Evolutionary conservation across 2,113 vertebrate genomes (phyloP).

Genomic region (Aix galericulata): DNA sequence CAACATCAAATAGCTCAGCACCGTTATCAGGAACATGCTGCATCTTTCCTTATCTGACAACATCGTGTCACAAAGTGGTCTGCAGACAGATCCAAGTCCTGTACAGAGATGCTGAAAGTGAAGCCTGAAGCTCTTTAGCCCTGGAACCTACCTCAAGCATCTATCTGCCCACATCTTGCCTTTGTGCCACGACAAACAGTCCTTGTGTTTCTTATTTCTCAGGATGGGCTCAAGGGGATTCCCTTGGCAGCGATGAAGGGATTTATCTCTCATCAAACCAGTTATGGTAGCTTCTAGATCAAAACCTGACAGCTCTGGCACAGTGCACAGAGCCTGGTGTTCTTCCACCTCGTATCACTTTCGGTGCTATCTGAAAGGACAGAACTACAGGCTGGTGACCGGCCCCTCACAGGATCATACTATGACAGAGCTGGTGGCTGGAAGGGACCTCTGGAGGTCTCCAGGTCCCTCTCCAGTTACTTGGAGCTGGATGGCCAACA

Average conservation of each 20-base stretch:
- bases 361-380: not conserved
- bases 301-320: not conserved
- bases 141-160: not conserved
- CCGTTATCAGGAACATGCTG: not conserved
- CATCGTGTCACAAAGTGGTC: not conserved
- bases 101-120: not conserved
- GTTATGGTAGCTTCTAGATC: not conserved
- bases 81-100: not conserved
- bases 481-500: not conserved
- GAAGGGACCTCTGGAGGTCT: not conserved
- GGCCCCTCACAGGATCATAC: not conserved
- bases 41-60: not conserved
- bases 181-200: not conserved
- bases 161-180: not conserved
- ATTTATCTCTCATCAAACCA: not conserved
- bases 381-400: rapidly evolving
- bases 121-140: not conserved
- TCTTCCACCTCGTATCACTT: not conserved
- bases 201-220: not conserved
- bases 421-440: not conserved
- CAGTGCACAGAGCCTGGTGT: not conserved
- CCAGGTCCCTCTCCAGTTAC: not conserved
- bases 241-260: not conserved
- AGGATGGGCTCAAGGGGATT: not conserved
- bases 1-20: not conserved